Evolutionary conservation across 2,797 vertebrate genomes (phyloP), one percentile per base, ranked within the genome.

Genomic region (Lacerta agilis): DNA sequence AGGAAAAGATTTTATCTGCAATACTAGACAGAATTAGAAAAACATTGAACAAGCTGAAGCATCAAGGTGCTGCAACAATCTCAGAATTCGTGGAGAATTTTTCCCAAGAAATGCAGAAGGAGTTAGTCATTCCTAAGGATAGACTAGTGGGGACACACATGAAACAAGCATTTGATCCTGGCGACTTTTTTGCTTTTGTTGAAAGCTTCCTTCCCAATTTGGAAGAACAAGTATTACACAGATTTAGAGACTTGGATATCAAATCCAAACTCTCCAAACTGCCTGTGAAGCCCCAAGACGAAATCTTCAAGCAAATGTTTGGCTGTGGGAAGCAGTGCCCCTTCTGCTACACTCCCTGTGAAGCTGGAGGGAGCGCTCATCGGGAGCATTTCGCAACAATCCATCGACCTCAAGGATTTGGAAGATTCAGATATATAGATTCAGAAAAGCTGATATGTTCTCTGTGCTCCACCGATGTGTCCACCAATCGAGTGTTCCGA

Each of bases 201-300:
- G 29, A 55, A 15, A 45, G 33, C 4, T 79, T 20, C n/a, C 49
- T 79, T 58, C 93, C 93, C 69, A 85, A 91, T 75, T 67, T 97
- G 88, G 89, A 95, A 0, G 78, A 93, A 85, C 86, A 94, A 6
- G 90, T 97, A 4, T 69, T 87, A 20, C 88, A 93, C 13, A 93
- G 96, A 45, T 96, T 97, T 45, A 92, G 90, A 38, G 78, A 93
- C 82, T 87, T 89, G n/a, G 67, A 96, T 3, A 67, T 91, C 5
- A 55, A 89, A 29, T 77, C 94, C 38, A 88, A 96, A 49, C 94
- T 97, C 38, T 85, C 93, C 8, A 89, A 82, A 49, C 95, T 97
- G 38, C 93, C 95, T 8, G 2, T 92, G 89, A 91, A 96, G 0
- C 96, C 97, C 41, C 71, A 86, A 61, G 86, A 91, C 18, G 87